Percentiles rank a stretch among this genome's conserved stretches.
Evolutionary conservation across 30 jellyfish, hydroid and myxozoan species (phyloP).

Genomic region (Catostylus mosaicus): DNA sequence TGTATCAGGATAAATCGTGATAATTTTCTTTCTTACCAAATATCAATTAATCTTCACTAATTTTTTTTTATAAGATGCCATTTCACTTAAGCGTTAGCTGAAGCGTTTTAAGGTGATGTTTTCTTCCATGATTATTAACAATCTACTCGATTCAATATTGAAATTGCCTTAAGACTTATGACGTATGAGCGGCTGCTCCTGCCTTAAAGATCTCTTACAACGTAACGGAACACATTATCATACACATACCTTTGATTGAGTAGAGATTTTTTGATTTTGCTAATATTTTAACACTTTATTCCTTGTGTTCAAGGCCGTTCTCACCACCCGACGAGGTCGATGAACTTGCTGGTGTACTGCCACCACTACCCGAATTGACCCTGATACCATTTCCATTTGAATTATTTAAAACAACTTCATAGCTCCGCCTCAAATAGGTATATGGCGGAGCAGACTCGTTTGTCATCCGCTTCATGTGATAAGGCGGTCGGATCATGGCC

Average conservation of each 20-base stretch:
- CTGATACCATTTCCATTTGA: slow-evolving; percentile 28
- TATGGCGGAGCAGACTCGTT: slow-evolving; percentile 42
- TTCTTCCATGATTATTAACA: background rate
- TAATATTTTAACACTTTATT: background rate
- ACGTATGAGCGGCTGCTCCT: background rate
- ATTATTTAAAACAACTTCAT: slow-evolving; percentile 19
- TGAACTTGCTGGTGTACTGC: slow-evolving; percentile 68
- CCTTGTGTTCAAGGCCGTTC: slow-evolving; percentile 42
- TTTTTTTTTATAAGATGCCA: too few species aligned
- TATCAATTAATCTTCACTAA: too few species aligned
- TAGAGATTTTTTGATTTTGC: background rate
- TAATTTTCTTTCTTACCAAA: too few species aligned
- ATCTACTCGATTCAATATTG: background rate
- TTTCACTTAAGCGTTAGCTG: too few species aligned
- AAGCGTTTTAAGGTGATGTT: background rate
- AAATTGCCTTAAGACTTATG: background rate
- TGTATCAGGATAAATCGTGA: too few species aligned
- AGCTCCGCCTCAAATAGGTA: slow-evolving; percentile 40
- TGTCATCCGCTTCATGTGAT: slow-evolving; percentile 41
- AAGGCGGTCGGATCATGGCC: slow-evolving; percentile 42
- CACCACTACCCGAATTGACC: slow-evolving; percentile 61
- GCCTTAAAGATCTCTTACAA: background rate
- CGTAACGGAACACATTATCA: slow-evolving; percentile 25
- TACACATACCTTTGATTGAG: slow-evolving; percentile 12
- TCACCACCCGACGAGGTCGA: slow-evolving; percentile 56